These are phyloP conservation scores for Drosophila phalerata DNA, from an alignment of 2,888 invertebrate genomes.

Conservation along the genomic window DNA sequence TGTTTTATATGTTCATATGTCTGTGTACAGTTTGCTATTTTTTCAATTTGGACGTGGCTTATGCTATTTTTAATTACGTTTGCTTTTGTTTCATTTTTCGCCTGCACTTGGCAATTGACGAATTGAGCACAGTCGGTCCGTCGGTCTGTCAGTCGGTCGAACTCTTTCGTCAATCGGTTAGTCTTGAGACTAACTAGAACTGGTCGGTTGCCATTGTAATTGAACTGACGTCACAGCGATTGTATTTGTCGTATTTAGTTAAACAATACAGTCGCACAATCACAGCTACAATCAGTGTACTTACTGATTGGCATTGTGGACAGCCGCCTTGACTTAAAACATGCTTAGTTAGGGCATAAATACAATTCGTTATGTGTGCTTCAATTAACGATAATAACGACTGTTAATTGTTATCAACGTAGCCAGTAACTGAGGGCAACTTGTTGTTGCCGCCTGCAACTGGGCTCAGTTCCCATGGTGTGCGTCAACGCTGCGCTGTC, in stretches of 20 bases:
- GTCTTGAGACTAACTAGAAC: conserved; percentile 40
- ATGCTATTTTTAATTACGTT: conserved; percentile 56
- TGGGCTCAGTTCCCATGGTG: conserved; percentile 49
- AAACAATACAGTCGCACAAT: conserved; percentile 33
- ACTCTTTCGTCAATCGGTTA: conserved; percentile 61
- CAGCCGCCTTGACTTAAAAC: conserved; percentile 40
- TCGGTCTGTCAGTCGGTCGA: conserved; percentile 1
- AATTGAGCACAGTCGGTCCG: conserved; percentile 32
- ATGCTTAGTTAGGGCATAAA: conserved; percentile 40
- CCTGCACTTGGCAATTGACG: conserved; percentile 60
- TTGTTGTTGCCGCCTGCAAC: conserved; percentile 32
- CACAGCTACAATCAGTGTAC: conserved; percentile 16
- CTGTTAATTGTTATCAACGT: conserved; percentile 67
- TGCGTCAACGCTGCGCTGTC: conserved; percentile 64
- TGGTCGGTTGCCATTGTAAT: conserved; percentile 24
- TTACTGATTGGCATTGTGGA: conserved; percentile 49
- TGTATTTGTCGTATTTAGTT: conserved; percentile 4
- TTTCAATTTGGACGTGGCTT: conserved; percentile 44
- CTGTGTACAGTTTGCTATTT: conserved; percentile 46
- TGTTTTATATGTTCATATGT: conserved; percentile 27
- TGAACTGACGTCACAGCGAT: conserved; percentile 49
- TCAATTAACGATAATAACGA: conserved; percentile 76
- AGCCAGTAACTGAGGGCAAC: conserved; percentile 44
- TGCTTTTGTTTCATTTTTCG: conserved; percentile 39
- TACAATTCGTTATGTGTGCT: conserved; percentile 41